Base-by-base conservation (phyloP, 2,797 vertebrate species). In the Yasuhikotakia modesta region DNA sequence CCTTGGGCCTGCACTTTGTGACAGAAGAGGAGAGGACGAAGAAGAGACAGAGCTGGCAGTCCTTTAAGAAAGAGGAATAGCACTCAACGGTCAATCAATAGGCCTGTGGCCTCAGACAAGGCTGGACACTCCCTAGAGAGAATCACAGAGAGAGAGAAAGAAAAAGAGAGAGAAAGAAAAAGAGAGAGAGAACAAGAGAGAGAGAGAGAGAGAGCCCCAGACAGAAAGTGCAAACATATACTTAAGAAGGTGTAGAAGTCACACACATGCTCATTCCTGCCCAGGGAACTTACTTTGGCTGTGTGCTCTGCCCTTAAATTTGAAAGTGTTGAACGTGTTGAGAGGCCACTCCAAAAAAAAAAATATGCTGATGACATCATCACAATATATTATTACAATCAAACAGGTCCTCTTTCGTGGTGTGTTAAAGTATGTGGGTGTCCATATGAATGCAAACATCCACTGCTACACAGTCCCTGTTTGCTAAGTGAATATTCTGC, bases 61-160 rank as follows among this genome's bases (percentile, higher is more conserved):
- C 57, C 46, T 48, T 60, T 81, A 81, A 82, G 70, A 69, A 35
- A 78, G 80, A 80, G 64, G 64, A 67, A 83, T 78, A 78, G 79
- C 77, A 79, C 69, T 84, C 76, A 79, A 6, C 22, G 12, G 65
- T 16, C 73, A 35, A 81, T 84, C 82, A 13, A 84, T 81, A 77
- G 73, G 50, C 69, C 79, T 16, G 61, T 60, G 77, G 76, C 82
- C 80, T 84, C 70, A 65, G 69, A 81, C 77, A 77, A 70, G 73
- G 70, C 69, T 73, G 73, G 64, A 53, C 70, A 50, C 70, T 79
- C 82, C 71, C 83, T 11, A 60, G 83, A 78, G 78, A 27, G 4
- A 27, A 66, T n/a, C n/a, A n/a, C n/a, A 79, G 68, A 55, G 19
- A 45, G 64, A 64, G 76, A 70, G 53, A n/a, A n/a, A n/a, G n/a